Conservation (phyloP, 2,797 vertebrate species). For the Tragopan temminckii region DNA sequence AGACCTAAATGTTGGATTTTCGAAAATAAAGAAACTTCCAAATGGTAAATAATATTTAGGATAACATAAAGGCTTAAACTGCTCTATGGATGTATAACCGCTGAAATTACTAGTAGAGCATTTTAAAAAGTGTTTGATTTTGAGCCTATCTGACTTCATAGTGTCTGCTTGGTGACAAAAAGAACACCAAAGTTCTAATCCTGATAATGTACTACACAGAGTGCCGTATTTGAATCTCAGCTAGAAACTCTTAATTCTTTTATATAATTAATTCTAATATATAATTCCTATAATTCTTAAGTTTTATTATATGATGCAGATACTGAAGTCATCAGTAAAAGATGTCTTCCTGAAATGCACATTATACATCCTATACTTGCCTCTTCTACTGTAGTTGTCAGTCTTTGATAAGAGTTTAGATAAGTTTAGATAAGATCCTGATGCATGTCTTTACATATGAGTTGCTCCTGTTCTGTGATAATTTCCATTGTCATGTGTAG, state of each 20-base stretch:
- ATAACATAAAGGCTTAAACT: not conserved
- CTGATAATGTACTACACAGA: not conserved
- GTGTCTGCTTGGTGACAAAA: not conserved
- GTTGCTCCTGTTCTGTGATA: not conserved
- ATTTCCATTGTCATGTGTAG: not conserved
- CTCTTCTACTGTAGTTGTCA: not conserved
- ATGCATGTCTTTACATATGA: not conserved
- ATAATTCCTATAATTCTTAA: not conserved
- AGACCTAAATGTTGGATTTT: not conserved
- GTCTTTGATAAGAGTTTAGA: not conserved
- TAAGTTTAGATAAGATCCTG: not conserved
- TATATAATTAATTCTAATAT: not conserved
- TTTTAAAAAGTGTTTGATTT: not conserved
- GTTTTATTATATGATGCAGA: not conserved
- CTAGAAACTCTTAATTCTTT: not conserved
- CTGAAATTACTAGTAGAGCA: not conserved
- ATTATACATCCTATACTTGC: not conserved
- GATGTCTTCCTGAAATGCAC: fast-evolving
- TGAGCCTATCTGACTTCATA: not conserved
- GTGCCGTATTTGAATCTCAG: not conserved
- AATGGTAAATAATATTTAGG: not conserved
- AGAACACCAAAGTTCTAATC: not conserved
- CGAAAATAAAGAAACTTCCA: not conserved
- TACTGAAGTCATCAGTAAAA: not conserved
- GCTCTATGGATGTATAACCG: not conserved